Evolutionary conservation across 2,888 invertebrate species (phyloP).

Genomic region (Philopedon plagiatum): DNA sequence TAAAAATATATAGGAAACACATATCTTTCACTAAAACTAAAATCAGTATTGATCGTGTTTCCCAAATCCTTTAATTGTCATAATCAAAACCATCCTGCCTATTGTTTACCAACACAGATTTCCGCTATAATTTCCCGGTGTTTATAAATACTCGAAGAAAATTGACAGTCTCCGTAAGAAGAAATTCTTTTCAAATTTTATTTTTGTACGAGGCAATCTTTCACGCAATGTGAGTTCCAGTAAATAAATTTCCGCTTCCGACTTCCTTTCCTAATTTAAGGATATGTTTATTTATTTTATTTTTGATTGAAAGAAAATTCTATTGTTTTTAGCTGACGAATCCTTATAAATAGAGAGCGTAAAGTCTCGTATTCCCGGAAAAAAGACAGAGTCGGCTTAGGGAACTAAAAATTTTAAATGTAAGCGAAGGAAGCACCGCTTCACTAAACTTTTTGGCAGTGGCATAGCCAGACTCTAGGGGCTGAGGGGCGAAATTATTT

Average conservation of each 20-base stretch:
- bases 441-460: too few relatives aligned
- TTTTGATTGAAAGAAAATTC: not conserved
- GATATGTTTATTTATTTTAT: constrained; percentile 11
- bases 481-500: too few relatives aligned
- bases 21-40: constrained; percentile 43
- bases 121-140: constrained; percentile 29
- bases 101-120: constrained; percentile 16
- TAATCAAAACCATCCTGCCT: not conserved
- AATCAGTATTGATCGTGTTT: constrained; percentile 27
- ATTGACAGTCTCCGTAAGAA: constrained; percentile 20
- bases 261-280: constrained; percentile 24
- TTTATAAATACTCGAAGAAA: constrained; percentile 10
- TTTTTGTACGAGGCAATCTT: constrained; percentile 30
- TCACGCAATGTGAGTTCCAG: constrained; percentile 38
- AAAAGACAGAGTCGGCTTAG: too few relatives aligned
- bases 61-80: constrained; percentile 18
- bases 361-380: too few relatives aligned
- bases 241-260: constrained; percentile 43
- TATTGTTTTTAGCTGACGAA: not conserved
- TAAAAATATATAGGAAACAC: not conserved
- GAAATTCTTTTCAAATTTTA: constrained; percentile 15
- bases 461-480: too few relatives aligned
- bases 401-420: too few relatives aligned
- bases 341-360: too few relatives aligned
- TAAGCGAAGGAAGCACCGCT: too few relatives aligned